These are phyloP conservation scores for Gandaritis pyraliata DNA, from an alignment of 2,888 invertebrate species.

Conservation along the genomic window DNA sequence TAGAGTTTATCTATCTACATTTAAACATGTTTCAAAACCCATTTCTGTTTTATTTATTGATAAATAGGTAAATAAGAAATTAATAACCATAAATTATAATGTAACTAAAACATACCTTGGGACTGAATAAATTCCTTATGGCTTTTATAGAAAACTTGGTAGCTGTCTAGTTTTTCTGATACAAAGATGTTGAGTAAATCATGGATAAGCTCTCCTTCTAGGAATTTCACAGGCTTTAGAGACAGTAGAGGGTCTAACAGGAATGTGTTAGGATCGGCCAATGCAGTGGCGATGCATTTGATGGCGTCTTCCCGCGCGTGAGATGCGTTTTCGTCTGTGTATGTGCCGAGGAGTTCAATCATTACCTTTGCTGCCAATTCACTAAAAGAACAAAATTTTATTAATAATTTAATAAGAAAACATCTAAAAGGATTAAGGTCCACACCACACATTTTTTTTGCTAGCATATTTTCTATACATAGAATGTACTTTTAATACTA, in stretches of 20 bases:
- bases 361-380: conserved; percentile 97
- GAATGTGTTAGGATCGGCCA: conserved; percentile 98
- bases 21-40: too few relatives aligned
- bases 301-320: conserved; percentile 98
- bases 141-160: conserved; percentile 95
- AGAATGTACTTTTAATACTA: too few relatives aligned
- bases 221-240: conserved; percentile 96
- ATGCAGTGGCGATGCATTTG: conserved; percentile 96
- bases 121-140: conserved; percentile 95
- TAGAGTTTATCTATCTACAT: too few relatives aligned
- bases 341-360: conserved; percentile 98
- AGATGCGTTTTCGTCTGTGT: conserved; percentile 98
- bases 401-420: conserved; percentile 6
- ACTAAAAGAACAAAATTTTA: conserved; percentile 74
- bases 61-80: too few relatives aligned
- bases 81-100: too few relatives aligned
- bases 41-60: too few relatives aligned
- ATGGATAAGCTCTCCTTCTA: conserved; percentile 97
- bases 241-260: conserved; percentile 96
- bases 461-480: too few relatives aligned
- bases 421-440: neutral
- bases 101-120: conserved; percentile 73
- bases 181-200: conserved; percentile 97
- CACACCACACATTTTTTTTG: too few relatives aligned
- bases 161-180: conserved; percentile 95